Evolutionary conservation across 1,140 invertebrate species (phyloP).

Genomic region (Drosophila nikananu): DNA sequence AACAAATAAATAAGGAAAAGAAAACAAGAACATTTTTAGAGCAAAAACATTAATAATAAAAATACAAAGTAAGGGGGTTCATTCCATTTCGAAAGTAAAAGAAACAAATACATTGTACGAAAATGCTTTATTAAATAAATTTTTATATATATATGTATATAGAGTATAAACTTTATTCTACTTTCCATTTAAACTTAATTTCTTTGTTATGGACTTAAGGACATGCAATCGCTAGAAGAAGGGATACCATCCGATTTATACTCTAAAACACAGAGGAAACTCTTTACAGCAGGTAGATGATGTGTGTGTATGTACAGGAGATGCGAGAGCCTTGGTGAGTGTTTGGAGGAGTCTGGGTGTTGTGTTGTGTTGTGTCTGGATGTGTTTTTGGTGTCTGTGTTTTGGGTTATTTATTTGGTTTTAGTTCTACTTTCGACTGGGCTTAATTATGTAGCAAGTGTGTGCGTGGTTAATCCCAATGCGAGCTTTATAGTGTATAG

Average conservation of each 20-base stretch:
- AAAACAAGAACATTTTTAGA: not conserved
- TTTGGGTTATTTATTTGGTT: slow-evolving; percentile 5
- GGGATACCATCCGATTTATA: slow-evolving; percentile 13
- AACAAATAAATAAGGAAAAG: slow-evolving; percentile 3
- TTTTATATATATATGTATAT: not conserved
- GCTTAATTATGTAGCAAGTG: slow-evolving; percentile 13
- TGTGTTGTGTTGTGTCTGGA: slow-evolving; percentile 4
- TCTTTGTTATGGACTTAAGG: not conserved
- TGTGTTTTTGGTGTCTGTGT: not conserved
- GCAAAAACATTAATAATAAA: slow-evolving; percentile 15
- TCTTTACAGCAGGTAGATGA: slow-evolving; percentile 28
- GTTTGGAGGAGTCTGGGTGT: not conserved
- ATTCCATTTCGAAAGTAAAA: slow-evolving; percentile 27
- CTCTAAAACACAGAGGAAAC: slow-evolving; percentile 22
- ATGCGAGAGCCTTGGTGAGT: slow-evolving; percentile 11
- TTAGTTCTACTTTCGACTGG: slow-evolving; percentile 51
- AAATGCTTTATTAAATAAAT: slow-evolving; percentile 13
- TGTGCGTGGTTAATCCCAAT: slow-evolving; percentile 28
- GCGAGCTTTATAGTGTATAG: slow-evolving; percentile 15
- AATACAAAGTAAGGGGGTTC: slow-evolving; percentile 19
- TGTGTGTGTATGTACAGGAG: slow-evolving; percentile 25
- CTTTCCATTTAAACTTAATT: slow-evolving; percentile 22
- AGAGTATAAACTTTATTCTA: slow-evolving; percentile 29
- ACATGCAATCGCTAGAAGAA: slow-evolving; percentile 28
- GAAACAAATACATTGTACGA: slow-evolving; percentile 27